Percentiles rank a stretch among this genome's conserved stretches.
phyloP scores from a whole-genome alignment of 2,797 vertebrate species.

The Myotis pilosus region DNA sequence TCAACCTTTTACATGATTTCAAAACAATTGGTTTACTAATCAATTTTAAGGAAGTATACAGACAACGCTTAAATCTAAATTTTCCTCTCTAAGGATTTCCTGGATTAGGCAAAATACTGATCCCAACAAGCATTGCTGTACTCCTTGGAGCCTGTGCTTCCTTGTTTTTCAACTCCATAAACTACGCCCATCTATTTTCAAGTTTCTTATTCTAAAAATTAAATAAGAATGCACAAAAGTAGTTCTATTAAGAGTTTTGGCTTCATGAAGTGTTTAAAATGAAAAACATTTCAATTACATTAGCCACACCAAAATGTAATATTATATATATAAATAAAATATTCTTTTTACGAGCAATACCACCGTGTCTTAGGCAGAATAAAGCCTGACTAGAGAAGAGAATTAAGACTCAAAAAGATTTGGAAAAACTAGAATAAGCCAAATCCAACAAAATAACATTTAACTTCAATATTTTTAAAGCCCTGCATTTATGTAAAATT shows the following conservation, averaged over 20 bases:
- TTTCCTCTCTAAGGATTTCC: constrained; percentile 12
- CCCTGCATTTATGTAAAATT: background rate
- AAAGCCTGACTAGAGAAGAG: background rate
- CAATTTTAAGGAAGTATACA: background rate
- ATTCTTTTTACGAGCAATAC: background rate
- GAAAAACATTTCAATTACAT: constrained; percentile 13
- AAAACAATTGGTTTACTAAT: constrained; percentile 33
- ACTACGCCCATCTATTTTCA: background rate
- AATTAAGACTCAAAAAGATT: background rate
- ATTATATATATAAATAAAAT: background rate
- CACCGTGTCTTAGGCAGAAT: background rate
- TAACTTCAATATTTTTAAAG: background rate
- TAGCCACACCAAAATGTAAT: constrained; percentile 19
- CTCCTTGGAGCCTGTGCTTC: background rate
- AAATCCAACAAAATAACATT: constrained; percentile 36
- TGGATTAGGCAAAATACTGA: background rate
- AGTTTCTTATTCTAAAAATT: constrained; percentile 22
- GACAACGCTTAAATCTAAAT: background rate
- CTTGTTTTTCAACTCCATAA: background rate
- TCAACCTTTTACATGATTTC: constrained; percentile 87
- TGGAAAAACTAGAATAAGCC: background rate
- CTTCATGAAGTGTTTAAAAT: background rate
- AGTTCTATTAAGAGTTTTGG: background rate
- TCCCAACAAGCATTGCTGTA: background rate
- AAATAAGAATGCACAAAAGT: background rate